These are phyloP conservation scores for Nysson spinosus DNA, from an alignment of 2,888 invertebrate species.

Conservation along the genomic window DNA sequence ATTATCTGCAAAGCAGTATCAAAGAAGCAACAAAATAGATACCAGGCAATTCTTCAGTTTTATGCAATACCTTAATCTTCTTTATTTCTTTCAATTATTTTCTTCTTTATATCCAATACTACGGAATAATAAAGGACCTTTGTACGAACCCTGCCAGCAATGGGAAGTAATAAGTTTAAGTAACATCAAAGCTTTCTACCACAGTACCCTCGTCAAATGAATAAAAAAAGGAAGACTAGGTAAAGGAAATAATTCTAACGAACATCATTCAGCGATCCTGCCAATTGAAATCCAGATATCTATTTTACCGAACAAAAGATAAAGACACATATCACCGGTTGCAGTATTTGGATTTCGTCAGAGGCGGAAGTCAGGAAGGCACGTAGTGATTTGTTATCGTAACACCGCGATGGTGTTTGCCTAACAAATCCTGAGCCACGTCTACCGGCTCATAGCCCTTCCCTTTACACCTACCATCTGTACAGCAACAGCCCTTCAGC, in stretches of 20 bases:
- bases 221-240: no score
- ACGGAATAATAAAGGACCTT: no score
- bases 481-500: conserved; percentile 15
- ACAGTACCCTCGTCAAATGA: no score
- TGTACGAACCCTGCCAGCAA: no score
- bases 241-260: no score
- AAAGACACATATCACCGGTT: conserved; percentile 23
- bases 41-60: neutral
- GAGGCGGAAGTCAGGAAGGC: conserved; percentile 44
- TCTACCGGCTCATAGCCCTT: conserved; percentile 51
- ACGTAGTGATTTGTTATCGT: conserved; percentile 69
- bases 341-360: conserved; percentile 22
- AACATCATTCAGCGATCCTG: no score
- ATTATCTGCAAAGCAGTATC: neutral
- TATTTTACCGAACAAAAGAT: conserved; percentile 22
- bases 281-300: conserved; percentile 30
- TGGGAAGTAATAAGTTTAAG: no score
- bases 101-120: neutral
- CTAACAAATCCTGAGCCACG: conserved; percentile 69
- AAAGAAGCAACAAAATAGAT: neutral
- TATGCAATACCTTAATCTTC: neutral
- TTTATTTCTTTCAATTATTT: neutral
- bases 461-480: conserved; percentile 33
- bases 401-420: conserved; percentile 70
- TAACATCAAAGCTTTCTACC: no score